Evolutionary conservation across 2,797 vertebrate genomes (phyloP), one percentile per base, ranked within the genome.

Genomic region (Coreius guichenoti): DNA sequence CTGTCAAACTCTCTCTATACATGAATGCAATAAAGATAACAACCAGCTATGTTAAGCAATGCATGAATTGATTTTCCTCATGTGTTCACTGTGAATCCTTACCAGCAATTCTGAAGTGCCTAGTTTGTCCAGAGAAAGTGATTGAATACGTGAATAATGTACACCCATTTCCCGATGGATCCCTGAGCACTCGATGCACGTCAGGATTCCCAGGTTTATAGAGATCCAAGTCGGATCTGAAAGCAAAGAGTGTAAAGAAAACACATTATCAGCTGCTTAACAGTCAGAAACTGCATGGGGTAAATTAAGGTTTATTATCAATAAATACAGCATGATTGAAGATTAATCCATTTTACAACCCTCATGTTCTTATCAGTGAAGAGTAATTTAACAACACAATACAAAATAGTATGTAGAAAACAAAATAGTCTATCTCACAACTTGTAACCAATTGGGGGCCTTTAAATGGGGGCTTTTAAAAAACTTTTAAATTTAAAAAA

Each of bases 141-240:
- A 96, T 89, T 96, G 95, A 86, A 96, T 96, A 56, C 94, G 91
- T 47, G 96, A 96, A 68, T 94, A 90, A 58, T 97, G 96, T 43
- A 96, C 95, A 2, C 95, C 96, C 95, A 97, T 94, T 88, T 97
- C 95, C 49, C 96, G 92, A 91, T 97, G 96, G 89, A 97, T 95
- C 43, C 96, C 96, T 8, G 96, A 97, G 87, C 96, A 97, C 90
- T 97, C 95, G 0, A 96, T 96, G 84, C 96, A 97, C 8, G 95
- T 96, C 86, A 97, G 92, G 90, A 97, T 95, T 13, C 96, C 96
- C 45, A 96, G 88, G 91, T 97, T 97, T 87, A 95, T 94, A 1
- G 96, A 96, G 75, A 97, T 92, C 96, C 96, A 97, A 23, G 92
- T 91, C 23, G 96, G 96, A 83, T 96, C 96, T 97, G 74, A 13